A percentile compares a stretch with the other conserved stretches of the same genome.
Conservation (phyloP, 2,888 invertebrate species). For the Chrysolina oricalcia region DNA sequence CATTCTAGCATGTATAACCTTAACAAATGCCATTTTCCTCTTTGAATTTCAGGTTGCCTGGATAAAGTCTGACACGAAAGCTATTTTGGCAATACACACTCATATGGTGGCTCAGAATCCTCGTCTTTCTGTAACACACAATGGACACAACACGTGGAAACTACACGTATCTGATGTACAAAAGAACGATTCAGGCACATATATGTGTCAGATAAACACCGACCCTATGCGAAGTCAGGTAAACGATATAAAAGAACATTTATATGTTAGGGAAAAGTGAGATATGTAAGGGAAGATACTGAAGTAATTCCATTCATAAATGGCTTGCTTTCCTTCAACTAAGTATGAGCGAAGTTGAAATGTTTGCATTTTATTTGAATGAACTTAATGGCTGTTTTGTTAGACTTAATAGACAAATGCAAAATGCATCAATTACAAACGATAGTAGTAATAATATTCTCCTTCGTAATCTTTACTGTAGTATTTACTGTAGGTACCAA, state of each 20-base stretch:
- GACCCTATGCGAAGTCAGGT: constrained; percentile 93
- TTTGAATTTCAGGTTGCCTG: constrained; percentile 84
- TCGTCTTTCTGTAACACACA: constrained; percentile 89
- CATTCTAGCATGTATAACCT: constrained; percentile 17
- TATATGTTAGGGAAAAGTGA: constrained; percentile 18
- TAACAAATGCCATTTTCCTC: constrained; percentile 35
- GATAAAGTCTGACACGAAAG: constrained; percentile 93
- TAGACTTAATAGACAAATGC: too few relatives aligned
- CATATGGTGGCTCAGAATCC: constrained; percentile 93
- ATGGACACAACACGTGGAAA: constrained; percentile 95
- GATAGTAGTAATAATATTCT: too few relatives aligned
- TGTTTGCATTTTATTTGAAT: too few relatives aligned
- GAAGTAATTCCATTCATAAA: not conserved
- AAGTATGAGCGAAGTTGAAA: not conserved
- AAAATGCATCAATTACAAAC: too few relatives aligned
- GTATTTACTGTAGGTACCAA: too few relatives aligned
- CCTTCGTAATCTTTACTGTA: too few relatives aligned
- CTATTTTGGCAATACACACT: constrained; percentile 90
- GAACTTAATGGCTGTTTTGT: too few relatives aligned
- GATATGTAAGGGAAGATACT: constrained; percentile 22
- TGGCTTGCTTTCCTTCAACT: not conserved
- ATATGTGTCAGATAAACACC: constrained; percentile 96
- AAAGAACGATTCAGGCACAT: constrained; percentile 92
- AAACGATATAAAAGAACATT: constrained; percentile 51
- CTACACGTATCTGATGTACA: constrained; percentile 92